Conservation (phyloP, 1,140 invertebrate genomes). For the Drosophila bipectinata region DNA sequence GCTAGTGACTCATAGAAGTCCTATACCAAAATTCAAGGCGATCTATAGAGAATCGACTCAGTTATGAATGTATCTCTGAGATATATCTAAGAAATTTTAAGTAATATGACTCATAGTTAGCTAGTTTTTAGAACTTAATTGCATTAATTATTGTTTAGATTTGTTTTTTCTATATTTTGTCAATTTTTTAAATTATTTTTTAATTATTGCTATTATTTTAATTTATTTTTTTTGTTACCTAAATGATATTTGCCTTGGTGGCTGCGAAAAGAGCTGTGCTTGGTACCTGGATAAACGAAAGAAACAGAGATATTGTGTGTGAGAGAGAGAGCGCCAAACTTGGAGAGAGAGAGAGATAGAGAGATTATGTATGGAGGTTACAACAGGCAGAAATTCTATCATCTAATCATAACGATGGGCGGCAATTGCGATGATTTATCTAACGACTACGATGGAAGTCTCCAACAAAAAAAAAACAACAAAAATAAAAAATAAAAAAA, state of each 20-base stretch:
- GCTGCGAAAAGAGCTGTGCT: slow-evolving; percentile 82
- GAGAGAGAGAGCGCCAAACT: slow-evolving; percentile 33
- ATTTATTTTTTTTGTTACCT: slow-evolving; percentile 68
- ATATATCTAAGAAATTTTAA: no score
- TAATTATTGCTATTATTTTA: background rate
- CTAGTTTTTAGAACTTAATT: no score
- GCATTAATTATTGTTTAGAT: slow-evolving; percentile 31
- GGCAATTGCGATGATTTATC: slow-evolving; percentile 24
- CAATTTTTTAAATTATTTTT: slow-evolving; percentile 28
- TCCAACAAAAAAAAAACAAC: slow-evolving; percentile 8
- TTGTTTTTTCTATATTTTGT: background rate
- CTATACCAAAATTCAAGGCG: background rate
- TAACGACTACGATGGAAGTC: slow-evolving; percentile 15
- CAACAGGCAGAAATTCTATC: slow-evolving; percentile 19
- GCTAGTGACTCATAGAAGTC: background rate
- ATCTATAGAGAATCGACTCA: slow-evolving; percentile 3
- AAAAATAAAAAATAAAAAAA: slow-evolving; percentile 24
- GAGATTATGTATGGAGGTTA: slow-evolving; percentile 16
- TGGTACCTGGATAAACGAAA: slow-evolving; percentile 73
- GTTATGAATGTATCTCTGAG: background rate
- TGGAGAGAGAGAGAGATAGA: background rate
- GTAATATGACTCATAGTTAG: background rate
- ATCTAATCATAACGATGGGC: slow-evolving; percentile 18
- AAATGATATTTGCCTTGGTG: slow-evolving; percentile 84
- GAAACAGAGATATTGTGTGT: slow-evolving; percentile 60